phyloP scores from a whole-genome alignment of 2,113 vertebrate genomes.

The Microcebus murinus region DNA sequence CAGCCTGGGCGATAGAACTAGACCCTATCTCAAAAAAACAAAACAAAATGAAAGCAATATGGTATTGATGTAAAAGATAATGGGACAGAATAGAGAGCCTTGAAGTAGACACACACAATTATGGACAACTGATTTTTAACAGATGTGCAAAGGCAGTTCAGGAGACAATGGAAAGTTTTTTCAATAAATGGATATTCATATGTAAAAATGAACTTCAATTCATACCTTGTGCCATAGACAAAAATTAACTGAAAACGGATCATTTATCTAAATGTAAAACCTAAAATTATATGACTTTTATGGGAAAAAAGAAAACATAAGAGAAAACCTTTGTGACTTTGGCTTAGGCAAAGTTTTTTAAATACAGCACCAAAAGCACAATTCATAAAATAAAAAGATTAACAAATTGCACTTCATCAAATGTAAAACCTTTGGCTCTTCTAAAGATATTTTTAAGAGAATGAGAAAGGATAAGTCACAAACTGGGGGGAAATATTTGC shows the following conservation, averaged over 20 bases:
- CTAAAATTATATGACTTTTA: constrained; percentile 40
- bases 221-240: neutral
- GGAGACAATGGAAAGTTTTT: neutral
- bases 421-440: constrained; percentile 10
- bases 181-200: neutral
- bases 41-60: too few species aligned
- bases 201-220: neutral
- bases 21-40: too few species aligned
- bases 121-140: too few species aligned
- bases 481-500: neutral
- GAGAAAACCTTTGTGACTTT: constrained; percentile 27
- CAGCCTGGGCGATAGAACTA: too few species aligned
- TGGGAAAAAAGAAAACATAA: neutral
- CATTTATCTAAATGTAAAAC: constrained; percentile 14
- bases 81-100: too few species aligned
- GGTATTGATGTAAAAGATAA: too few species aligned
- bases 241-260: constrained; percentile 25
- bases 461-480: constrained; percentile 6
- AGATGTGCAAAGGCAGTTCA: too few species aligned
- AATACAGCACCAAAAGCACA: neutral
- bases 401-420: neutral
- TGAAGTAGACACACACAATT: too few species aligned
- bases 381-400: constrained; percentile 20
- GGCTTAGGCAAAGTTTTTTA: constrained; percentile 16
- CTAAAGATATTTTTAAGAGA: neutral